Percentiles rank a stretch among this genome's conserved stretches.
Evolutionary conservation across 2,113 vertebrate genomes (phyloP).

Genomic region (Atractosteus spatula): DNA sequence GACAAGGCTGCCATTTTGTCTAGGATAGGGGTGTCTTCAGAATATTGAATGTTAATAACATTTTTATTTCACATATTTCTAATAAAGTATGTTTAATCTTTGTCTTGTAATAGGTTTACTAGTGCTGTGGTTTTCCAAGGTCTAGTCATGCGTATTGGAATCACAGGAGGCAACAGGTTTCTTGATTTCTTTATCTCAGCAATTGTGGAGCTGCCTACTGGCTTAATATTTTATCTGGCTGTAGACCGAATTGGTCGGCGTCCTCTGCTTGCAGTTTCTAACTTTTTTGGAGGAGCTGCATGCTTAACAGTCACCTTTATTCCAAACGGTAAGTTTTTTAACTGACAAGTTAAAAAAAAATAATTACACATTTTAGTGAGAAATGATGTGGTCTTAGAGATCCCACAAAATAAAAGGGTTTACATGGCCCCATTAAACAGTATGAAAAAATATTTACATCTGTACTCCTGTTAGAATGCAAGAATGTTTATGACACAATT

Average conservation of each 20-base stretch:
- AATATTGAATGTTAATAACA: background rate
- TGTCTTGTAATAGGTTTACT: constrained; percentile 63
- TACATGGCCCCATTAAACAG: too few species aligned
- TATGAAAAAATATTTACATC: too few species aligned
- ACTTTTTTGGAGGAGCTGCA: constrained; percentile 52
- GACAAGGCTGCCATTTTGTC: too few species aligned
- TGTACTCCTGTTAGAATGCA: too few species aligned
- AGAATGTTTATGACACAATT: too few species aligned
- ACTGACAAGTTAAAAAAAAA: too few species aligned
- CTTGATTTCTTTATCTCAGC: constrained; percentile 77
- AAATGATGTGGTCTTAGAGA: too few species aligned
- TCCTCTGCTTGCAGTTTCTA: constrained; percentile 66
- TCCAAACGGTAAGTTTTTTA: constrained; percentile 59
- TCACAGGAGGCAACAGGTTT: constrained; percentile 68
- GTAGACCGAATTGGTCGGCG: constrained; percentile 75
- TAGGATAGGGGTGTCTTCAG: too few species aligned
- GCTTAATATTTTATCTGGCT: constrained; percentile 71
- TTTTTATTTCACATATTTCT: background rate
- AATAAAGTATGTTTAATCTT: too few species aligned
- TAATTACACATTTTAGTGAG: too few species aligned
- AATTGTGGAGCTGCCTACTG: constrained; percentile 70
- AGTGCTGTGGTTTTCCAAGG: constrained; percentile 76
- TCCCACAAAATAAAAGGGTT: too few species aligned
- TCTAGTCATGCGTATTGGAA: constrained; percentile 76
- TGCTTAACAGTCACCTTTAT: constrained; percentile 71